phyloP scores from a whole-genome alignment of 2,888 invertebrate species.

The Hoplodrina blanda region DNA sequence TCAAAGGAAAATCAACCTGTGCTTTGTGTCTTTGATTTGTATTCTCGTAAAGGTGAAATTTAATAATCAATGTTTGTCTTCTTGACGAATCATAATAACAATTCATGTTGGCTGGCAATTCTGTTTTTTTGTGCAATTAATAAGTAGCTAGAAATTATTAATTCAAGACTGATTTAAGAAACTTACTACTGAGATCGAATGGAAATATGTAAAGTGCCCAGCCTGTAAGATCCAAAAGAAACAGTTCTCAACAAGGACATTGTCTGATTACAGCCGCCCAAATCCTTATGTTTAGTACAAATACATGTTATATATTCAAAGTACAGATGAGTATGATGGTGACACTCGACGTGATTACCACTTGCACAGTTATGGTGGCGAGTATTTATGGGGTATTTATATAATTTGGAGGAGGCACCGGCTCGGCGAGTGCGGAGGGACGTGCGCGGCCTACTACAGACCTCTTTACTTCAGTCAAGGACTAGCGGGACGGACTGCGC shows the following conservation, averaged over 20 bases:
- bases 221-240: not conserved
- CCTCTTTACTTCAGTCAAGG: conserved; percentile 65
- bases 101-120: not conserved
- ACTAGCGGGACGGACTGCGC: conserved; percentile 54
- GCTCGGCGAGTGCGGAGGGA: conserved; percentile 59
- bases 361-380: conserved; percentile 65
- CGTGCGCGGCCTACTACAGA: conserved; percentile 70
- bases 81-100: too few relatives aligned
- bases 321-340: conserved; percentile 57
- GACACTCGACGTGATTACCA: conserved; percentile 66
- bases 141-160: not conserved
- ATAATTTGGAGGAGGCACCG: conserved; percentile 66
- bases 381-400: conserved; percentile 68
- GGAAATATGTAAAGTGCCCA: not conserved
- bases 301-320: conserved; percentile 59
- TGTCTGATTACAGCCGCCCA: conserved; percentile 40
- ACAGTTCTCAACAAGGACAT: conserved; percentile 26
- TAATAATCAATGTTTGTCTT: not conserved
- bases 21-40: conserved; percentile 16
- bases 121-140: too few relatives aligned
- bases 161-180: not conserved
- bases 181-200: not conserved
- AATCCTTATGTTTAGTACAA: conserved; percentile 55
- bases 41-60: not conserved
- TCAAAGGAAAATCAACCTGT: conserved; percentile 46